Conservation (phyloP, 2,888 invertebrate species). For the Xestobium rufovillosum region DNA sequence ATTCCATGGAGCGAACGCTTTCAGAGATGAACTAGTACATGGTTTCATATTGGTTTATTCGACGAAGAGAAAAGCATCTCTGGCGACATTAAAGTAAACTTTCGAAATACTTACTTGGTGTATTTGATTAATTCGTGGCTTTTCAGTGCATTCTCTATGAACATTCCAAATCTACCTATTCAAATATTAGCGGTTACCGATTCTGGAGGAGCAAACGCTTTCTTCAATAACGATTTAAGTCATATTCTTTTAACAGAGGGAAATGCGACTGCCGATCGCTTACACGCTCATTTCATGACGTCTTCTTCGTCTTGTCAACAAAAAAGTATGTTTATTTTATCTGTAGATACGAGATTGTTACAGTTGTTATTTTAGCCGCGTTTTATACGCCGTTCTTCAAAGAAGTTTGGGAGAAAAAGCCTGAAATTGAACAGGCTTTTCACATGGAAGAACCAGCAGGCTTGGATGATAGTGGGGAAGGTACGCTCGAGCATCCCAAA, state of each 20-base stretch:
- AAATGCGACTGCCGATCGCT: conserved; percentile 81
- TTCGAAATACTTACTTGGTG: conserved; percentile 9
- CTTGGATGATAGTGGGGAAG: conserved; percentile 60
- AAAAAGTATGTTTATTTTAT: conserved; percentile 59
- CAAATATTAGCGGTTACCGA: conserved; percentile 93
- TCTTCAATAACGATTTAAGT: conserved; percentile 83
- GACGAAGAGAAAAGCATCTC: conserved; percentile 87
- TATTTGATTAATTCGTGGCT: conserved; percentile 13
- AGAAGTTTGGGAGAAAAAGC: conserved; percentile 93
- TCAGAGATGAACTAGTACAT: conserved; percentile 86
- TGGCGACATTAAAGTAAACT: conserved; percentile 80
- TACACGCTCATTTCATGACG: conserved; percentile 88
- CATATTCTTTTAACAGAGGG: conserved; percentile 90
- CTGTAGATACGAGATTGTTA: conserved; percentile 1
- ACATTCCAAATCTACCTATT: conserved; percentile 85
- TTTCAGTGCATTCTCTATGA: conserved; percentile 82
- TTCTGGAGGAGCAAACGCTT: conserved; percentile 79
- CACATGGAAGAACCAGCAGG: conserved; percentile 68
- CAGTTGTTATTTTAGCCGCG: conserved; percentile 57
- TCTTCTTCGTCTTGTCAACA: conserved; percentile 77
- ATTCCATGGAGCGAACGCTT: conserved; percentile 89
- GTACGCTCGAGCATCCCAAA: conserved; percentile 64
- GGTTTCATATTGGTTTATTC: conserved; percentile 94
- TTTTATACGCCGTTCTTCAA: conserved; percentile 95
- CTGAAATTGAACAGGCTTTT: conserved; percentile 88